Base-by-base conservation (phyloP, 2,113 vertebrate species). In the Conger conger region DNA sequence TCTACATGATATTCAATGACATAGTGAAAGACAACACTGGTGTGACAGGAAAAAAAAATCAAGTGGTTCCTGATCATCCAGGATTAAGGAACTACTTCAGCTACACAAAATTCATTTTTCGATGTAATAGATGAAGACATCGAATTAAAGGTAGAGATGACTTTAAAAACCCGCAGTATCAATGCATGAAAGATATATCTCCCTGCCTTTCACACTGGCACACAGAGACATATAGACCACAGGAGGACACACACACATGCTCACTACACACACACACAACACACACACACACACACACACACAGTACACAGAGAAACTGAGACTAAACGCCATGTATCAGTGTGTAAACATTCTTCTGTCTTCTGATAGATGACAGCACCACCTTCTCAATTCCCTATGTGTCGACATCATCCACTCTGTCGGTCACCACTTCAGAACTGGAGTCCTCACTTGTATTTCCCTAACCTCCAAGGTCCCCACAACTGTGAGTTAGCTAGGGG, bases 241-340 rank as follows among this genome's bases (percentile, higher is more conserved):
- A 84, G 23, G 84, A 45, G 88, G 79, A 87, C 82, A 86, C 80
- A 87, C 76, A 87, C 50, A 82, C 36, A 82, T 78, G 85, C 79
- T 54, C 38, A 82, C 40, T n/a, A 81, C 82, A 84, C 45, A 84
- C 18, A 83, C 81, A 81, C 30, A 88, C 78, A 84, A 81, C 50
- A 88, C 60, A 63, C 77, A 85, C 83, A 20, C 77, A 85, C 8
- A n/a, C 30, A 90, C 23, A 82, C 37, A 83, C 54, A 90, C 68
- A 88, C 78, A 88, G 7, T 79, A 42, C 40, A 42, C 35, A 81
- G n/a, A 90, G 38, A 42, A 85, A 84, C 0, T 68, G 68, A 73
- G 8, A 73, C 68, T 11, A 13, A n/a, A 20, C 27, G 27, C 17
- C 3, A 20, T 73, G 30, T 33, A 73, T 73, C 6, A 30, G 68